phyloP scores from a whole-genome alignment of 2,113 vertebrate species.

The Odobenus rosmarus region DNA sequence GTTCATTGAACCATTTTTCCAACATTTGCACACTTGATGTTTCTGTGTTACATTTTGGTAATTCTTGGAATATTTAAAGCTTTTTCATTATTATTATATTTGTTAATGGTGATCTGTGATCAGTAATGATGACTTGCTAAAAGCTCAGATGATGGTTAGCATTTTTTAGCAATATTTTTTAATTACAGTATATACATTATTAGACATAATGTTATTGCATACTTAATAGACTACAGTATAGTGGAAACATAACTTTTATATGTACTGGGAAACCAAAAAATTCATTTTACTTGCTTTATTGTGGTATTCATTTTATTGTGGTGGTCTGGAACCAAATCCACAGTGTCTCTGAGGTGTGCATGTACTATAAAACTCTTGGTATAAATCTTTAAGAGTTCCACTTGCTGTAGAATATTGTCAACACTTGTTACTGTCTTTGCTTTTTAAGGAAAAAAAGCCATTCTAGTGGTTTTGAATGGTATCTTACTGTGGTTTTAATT shows the following conservation, averaged over 20 bases:
- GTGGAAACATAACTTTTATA: neutral
- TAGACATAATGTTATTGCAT: neutral
- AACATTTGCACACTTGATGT: neutral
- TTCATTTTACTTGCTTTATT: neutral
- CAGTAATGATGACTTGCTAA: neutral
- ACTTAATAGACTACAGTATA: neutral
- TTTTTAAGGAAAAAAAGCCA: neutral
- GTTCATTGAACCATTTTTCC: neutral
- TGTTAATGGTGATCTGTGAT: neutral
- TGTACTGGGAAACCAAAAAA: neutral
- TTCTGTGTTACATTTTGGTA: neutral
- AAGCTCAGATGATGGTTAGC: neutral
- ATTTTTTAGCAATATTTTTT: neutral
- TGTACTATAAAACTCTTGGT: neutral
- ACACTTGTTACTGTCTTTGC: neutral
- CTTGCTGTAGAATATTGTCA: conserved; percentile 25
- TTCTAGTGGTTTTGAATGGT: conserved; percentile 1
- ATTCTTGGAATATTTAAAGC: neutral
- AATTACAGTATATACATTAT: neutral
- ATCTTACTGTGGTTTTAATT: conserved; percentile 38
- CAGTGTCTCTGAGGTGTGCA: neutral
- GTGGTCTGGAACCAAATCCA: neutral
- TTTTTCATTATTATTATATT: neutral
- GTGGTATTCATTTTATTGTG: neutral
- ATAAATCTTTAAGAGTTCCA: conserved; percentile 32